These are phyloP conservation scores for Tupiocoris notatus DNA, from an alignment of 2,888 invertebrate genomes.

Conservation along the genomic window DNA sequence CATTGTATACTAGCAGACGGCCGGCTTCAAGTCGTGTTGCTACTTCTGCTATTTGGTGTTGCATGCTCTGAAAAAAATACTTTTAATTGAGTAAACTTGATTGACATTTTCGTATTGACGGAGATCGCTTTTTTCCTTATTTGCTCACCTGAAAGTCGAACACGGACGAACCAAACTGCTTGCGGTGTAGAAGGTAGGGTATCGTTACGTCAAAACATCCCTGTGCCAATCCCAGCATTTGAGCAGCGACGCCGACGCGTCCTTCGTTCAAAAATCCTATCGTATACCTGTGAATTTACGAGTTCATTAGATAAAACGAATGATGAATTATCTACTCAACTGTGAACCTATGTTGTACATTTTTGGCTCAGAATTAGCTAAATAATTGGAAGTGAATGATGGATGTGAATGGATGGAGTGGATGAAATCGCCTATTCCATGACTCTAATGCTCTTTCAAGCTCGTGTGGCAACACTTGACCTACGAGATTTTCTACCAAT, in stretches of 20 bases:
- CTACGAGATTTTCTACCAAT: too few relatives aligned
- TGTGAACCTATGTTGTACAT: too few relatives aligned
- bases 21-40: constrained; percentile 88
- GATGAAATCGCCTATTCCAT: too few relatives aligned
- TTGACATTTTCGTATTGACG: too few relatives aligned
- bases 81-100: too few relatives aligned
- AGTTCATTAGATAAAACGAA: too few relatives aligned
- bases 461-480: too few relatives aligned
- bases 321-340: too few relatives aligned
- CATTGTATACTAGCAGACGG: constrained; percentile 88
- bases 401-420: not conserved
- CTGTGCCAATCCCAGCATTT: constrained; percentile 93
- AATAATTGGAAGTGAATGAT: not conserved
- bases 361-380: too few relatives aligned
- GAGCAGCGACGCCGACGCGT: constrained; percentile 80
- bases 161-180: constrained; percentile 87
- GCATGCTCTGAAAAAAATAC: constrained; percentile 71
- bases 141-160: constrained; percentile 80
- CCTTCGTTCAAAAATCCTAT: constrained; percentile 95
- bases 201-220: constrained; percentile 92
- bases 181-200: constrained; percentile 88
- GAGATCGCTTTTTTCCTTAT: too few relatives aligned
- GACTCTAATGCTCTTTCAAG: too few relatives aligned
- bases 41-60: constrained; percentile 89
- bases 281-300: constrained; percentile 71